Evolutionary conservation across 2,113 vertebrate genomes (phyloP), one percentile per base, ranked within the genome.

Genomic region (Ceyx margarethae): DNA sequence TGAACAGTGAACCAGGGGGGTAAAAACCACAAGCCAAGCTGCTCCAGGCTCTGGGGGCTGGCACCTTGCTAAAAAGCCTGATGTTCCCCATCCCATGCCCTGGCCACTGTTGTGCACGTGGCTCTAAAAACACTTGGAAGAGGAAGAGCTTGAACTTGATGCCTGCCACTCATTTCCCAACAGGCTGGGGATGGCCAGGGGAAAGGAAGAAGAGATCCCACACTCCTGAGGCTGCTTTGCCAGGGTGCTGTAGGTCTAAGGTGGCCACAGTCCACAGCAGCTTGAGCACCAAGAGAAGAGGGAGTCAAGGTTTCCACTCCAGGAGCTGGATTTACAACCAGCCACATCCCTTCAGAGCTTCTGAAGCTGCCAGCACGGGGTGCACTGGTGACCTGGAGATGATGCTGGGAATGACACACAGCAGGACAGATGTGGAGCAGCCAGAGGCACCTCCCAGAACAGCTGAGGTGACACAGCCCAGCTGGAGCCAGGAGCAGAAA

Each of bases 41-140:
- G 37, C 57, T 81, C 14, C 3, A 66, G 21, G 64, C n/a, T 51
- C 26, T 68, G 16, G 29, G 56, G 46, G 40, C 58, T 53, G 31
- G 16, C 18, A 33, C 23, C 22, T 31, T 25, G 22, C 22, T 53
- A 48, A n/a, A 26, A 48, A 91, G 83, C 65, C 51, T 50, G 29
- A 60, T 40, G 37, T n/a, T 23, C 72, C 72, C 81, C 42, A 40
- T 13, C 28, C 45, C 66, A 23, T 1, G 10, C 46, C 56, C 51
- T 64, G 66, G 4, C 29, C 5, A 26, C 21, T 14, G 6, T 3
- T 35, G 22, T 42, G 60, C 15, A 15, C 3, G 1, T 0, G 8
- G 57, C 60, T 76, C 66, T 69, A 42, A 43, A 64, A 20, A 48
- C 1, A 11, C 4, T 13, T 76, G 66, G 46, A 62, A 69, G 85